phyloP scores from a whole-genome alignment of 1,140 invertebrate genomes.

The Episyrphus balteatus region DNA sequence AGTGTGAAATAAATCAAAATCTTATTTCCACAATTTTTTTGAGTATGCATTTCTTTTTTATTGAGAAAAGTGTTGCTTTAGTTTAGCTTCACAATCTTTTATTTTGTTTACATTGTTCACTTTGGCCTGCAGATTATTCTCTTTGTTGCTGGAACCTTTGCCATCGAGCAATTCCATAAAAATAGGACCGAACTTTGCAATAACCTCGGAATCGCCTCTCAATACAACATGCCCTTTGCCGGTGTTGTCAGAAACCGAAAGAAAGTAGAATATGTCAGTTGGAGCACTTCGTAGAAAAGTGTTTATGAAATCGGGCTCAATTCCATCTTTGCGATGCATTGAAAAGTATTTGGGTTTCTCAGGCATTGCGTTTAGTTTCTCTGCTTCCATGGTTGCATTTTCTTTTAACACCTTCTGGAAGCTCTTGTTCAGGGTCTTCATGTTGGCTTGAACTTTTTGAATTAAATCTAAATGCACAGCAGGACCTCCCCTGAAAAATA shows the following conservation, averaged over 20 bases:
- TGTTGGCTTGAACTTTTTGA: conserved; percentile 57
- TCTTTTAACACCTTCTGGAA: conserved; percentile 52
- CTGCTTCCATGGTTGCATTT: conserved; percentile 50
- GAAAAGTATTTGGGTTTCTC: conserved; percentile 44
- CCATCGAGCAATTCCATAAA: conserved; percentile 49
- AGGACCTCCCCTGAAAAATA: conserved; percentile 49
- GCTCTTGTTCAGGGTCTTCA: conserved; percentile 51
- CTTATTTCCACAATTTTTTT: too few relatives aligned
- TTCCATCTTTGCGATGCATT: conserved; percentile 56
- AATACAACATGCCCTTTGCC: conserved; percentile 54
- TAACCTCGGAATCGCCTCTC: conserved; percentile 40
- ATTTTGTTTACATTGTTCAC: conserved; percentile 42
- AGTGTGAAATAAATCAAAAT: too few relatives aligned
- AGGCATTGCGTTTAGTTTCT: conserved; percentile 43
- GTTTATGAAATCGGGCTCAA: conserved; percentile 59
- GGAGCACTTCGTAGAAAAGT: conserved; percentile 50
- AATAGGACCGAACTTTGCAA: conserved; percentile 40
- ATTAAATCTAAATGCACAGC: conserved; percentile 54
- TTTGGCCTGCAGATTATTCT: conserved; percentile 47
- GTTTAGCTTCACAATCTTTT: conserved; percentile 35
- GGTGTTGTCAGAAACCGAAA: conserved; percentile 55
- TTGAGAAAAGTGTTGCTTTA: conserved; percentile 25
- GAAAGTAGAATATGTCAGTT: conserved; percentile 47
- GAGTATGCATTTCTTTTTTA: conserved; percentile 27
- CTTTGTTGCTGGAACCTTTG: conserved; percentile 47